Conservation (phyloP, 2,797 vertebrate genomes). For the Hipposideros larvatus region DNA sequence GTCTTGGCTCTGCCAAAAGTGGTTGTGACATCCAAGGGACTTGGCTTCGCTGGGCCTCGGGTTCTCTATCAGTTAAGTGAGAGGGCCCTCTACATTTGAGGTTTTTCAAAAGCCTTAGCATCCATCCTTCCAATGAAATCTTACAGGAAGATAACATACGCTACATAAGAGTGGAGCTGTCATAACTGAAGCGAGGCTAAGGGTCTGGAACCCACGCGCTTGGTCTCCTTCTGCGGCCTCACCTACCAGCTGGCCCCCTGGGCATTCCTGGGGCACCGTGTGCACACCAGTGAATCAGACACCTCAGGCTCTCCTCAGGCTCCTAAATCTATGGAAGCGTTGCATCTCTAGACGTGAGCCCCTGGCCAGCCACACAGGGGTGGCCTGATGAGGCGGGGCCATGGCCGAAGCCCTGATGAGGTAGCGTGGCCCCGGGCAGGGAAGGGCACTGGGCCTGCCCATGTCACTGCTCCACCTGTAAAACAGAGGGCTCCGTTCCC, state of each 20-base stretch:
- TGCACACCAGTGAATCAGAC: not conserved
- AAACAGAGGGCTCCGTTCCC: not conserved
- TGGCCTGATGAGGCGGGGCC: rapidly evolving
- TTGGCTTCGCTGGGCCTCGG: rapidly evolving
- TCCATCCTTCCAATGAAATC: not conserved
- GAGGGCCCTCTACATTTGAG: not conserved
- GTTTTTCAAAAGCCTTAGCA: not conserved
- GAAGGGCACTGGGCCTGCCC: not conserved
- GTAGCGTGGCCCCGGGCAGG: not conserved
- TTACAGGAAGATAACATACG: not conserved
- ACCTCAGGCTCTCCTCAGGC: not conserved
- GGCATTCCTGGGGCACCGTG: not conserved
- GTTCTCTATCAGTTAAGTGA: not conserved
- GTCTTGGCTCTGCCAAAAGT: not conserved
- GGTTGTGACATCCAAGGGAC: not conserved
- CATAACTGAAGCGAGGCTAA: not conserved
- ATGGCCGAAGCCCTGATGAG: not conserved
- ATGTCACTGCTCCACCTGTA: not conserved
- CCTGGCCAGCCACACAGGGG: not conserved
- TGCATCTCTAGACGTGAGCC: not conserved
- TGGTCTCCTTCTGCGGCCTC: not conserved
- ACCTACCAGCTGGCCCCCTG: not conserved
- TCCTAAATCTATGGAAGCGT: not conserved
- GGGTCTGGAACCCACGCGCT: not conserved
- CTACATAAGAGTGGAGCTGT: not conserved